phyloP scores from a whole-genome alignment of 1,140 invertebrate species.

The Dermatophagoides farinae region DNA sequence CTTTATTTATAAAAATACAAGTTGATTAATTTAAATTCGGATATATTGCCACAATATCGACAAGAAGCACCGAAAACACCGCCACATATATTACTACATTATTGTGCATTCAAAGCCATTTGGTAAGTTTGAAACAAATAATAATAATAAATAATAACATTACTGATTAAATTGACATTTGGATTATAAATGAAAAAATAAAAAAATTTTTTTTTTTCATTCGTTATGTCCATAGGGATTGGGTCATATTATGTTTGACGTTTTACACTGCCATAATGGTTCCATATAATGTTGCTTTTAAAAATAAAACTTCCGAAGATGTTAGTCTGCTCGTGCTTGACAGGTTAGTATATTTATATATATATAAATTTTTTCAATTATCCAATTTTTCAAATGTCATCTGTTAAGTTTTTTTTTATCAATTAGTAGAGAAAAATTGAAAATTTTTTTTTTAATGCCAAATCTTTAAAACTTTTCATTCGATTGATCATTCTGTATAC shows the following conservation, averaged over 20 bases:
- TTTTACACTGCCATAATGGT: slow-evolving; percentile 99
- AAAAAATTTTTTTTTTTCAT: background rate
- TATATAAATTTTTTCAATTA: background rate
- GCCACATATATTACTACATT: slow-evolving; percentile 88
- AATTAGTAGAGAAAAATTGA: too few relatives aligned
- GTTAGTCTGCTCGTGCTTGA: slow-evolving; percentile 87
- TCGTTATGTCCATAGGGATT: slow-evolving; percentile 42
- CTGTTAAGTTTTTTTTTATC: background rate
- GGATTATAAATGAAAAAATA: too few relatives aligned
- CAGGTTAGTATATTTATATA: slow-evolving; percentile 16
- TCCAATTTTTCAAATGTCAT: background rate
- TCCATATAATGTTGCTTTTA: slow-evolving; percentile 98
- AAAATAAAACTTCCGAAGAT: slow-evolving; percentile 97
- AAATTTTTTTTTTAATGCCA: background rate
- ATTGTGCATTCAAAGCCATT: slow-evolving; percentile 85
- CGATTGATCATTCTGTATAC: too few relatives aligned
- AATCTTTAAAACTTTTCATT: too few relatives aligned
- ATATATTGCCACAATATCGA: slow-evolving; percentile 94
- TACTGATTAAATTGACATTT: background rate
- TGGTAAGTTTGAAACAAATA: slow-evolving; percentile 4
- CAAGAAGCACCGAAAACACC: slow-evolving; percentile 99
- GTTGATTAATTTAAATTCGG: slow-evolving; percentile 90
- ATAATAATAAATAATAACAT: background rate
- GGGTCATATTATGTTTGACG: slow-evolving; percentile 96
- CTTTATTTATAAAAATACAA: slow-evolving; percentile 24